Evolutionary conservation across 2,797 vertebrate genomes (phyloP).

Genomic region (Triplophysa bombifrons): DNA sequence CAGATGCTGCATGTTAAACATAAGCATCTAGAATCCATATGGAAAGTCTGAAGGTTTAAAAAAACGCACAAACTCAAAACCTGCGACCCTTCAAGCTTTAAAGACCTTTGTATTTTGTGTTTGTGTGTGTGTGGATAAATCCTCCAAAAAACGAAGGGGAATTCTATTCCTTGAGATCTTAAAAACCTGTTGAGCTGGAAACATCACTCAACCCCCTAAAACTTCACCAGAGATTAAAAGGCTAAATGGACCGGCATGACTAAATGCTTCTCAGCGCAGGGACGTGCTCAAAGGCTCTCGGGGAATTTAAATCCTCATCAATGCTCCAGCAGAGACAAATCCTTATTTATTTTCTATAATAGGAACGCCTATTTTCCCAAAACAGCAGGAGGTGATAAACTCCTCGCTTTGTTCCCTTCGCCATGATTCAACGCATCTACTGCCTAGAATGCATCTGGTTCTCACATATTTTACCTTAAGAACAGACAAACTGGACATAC

Average conservation of each 20-base stretch:
- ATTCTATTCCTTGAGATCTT: slow-evolving; percentile 37
- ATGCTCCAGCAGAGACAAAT: slow-evolving; percentile 47
- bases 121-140: slow-evolving; percentile 35
- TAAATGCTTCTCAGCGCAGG: slow-evolving; percentile 42
- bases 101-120: slow-evolving; percentile 47
- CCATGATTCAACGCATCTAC: slow-evolving; percentile 19
- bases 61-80: slow-evolving; percentile 30
- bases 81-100: slow-evolving; percentile 48
- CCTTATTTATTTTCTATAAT: slow-evolving; percentile 51
- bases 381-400: slow-evolving; percentile 42
- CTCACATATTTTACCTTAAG: slow-evolving; percentile 69
- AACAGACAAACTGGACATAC: slow-evolving; percentile 43
- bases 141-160: slow-evolving; percentile 39
- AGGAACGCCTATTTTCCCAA: slow-evolving; percentile 40
- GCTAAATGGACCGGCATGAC: slow-evolving; percentile 37
- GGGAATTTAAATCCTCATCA: slow-evolving; percentile 44
- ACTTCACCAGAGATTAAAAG: slow-evolving; percentile 48
- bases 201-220: slow-evolving; percentile 31
- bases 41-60: slow-evolving; percentile 42
- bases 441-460: slow-evolving; percentile 39
- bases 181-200: slow-evolving; percentile 43
- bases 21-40: slow-evolving; percentile 55
- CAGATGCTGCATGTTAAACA: slow-evolving; percentile 64
- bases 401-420: slow-evolving; percentile 34
- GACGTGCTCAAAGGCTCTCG: slow-evolving; percentile 31